Base-by-base conservation (phyloP, 2,888 invertebrate species). In the Dermolepida albohirtum region DNA sequence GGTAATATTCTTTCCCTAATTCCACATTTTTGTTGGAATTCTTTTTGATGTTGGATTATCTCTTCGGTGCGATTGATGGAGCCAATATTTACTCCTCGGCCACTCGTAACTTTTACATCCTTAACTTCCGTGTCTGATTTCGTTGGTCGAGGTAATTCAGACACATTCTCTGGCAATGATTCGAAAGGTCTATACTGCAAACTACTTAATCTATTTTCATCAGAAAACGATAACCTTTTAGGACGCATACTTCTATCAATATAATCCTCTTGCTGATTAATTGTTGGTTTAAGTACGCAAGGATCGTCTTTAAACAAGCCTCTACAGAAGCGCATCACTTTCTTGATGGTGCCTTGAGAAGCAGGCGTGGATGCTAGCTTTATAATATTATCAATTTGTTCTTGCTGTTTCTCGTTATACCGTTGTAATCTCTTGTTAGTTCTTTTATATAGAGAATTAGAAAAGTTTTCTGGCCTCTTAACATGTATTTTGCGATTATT, bases 1-100 rank as follows among this genome's bases (percentile, higher is more conserved):
- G 59, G 59, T 7, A 62, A 16, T 0, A 62, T 62, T n/a, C 59
- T 47, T 14, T 62, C 59, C 11, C 59, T 16, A 11, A 62, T 29
- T 0, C 59, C 59, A 10, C 34, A 47, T 34, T 47, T 62, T 34
- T 47, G 59, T 14, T 62, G 59, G 39, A 47, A 62, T n/a, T 8
- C 11, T 6, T 62, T 29, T 10, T 59, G 59, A 2, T 14, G 27
- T 6, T 47, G 16, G 16, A 62, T 14, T 0, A 49, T 2, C 7
- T 49, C 59, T 5, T 62, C 59, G 14, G 29, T 16, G 7, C 59
- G 47, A 2, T 10, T 47, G 7, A 49, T 47, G 0, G 59, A 2
- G 2, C 14, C 16, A 1, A 16, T 47, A 2, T 16, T 11, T n/a
- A 8, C 1, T 2, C 14, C 29, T 4, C 2, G 16, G 14, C 11